A percentile compares a stretch with the other conserved stretches of the same genome.
phyloP scores from a whole-genome alignment of 2,888 invertebrate species.

The Dione vanillae region DNA sequence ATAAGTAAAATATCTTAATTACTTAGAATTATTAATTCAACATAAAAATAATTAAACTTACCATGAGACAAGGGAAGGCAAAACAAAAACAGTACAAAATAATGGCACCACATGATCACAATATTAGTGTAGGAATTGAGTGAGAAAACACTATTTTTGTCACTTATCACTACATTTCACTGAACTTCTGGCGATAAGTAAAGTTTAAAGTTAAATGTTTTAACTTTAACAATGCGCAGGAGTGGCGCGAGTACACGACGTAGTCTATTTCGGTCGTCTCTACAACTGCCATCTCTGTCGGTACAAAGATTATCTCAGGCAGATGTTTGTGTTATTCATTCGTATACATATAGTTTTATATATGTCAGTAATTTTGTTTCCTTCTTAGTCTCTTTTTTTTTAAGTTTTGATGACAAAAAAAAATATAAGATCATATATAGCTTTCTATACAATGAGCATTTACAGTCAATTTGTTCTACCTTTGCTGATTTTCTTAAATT shows the following conservation, averaged over 20 bases:
- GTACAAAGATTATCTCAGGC: conserved; percentile 62
- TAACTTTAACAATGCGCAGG: conserved; percentile 60
- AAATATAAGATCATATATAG: neutral
- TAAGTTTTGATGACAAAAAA: too few species aligned
- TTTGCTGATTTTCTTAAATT: too few species aligned
- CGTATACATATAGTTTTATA: neutral
- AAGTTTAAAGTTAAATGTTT: conserved; percentile 30
- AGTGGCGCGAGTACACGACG: conserved; percentile 66
- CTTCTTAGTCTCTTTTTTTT: neutral
- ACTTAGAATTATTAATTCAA: neutral
- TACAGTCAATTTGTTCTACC: neutral
- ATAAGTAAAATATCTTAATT: neutral
- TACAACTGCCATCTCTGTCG: conserved; percentile 68
- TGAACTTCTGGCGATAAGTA: conserved; percentile 16
- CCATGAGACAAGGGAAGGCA: conserved; percentile 50
- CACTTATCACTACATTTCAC: conserved; percentile 52
- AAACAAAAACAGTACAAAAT: conserved; percentile 49
- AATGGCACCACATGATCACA: conserved; percentile 53
- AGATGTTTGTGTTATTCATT: conserved; percentile 38
- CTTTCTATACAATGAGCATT: neutral
- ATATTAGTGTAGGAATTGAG: conserved; percentile 35
- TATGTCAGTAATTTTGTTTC: neutral
- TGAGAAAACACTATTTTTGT: conserved; percentile 36
- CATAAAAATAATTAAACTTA: conserved; percentile 44
- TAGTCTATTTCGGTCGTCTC: conserved; percentile 76